Conservation (phyloP, 2,797 vertebrate genomes). For the Glyptemys insculpta region DNA sequence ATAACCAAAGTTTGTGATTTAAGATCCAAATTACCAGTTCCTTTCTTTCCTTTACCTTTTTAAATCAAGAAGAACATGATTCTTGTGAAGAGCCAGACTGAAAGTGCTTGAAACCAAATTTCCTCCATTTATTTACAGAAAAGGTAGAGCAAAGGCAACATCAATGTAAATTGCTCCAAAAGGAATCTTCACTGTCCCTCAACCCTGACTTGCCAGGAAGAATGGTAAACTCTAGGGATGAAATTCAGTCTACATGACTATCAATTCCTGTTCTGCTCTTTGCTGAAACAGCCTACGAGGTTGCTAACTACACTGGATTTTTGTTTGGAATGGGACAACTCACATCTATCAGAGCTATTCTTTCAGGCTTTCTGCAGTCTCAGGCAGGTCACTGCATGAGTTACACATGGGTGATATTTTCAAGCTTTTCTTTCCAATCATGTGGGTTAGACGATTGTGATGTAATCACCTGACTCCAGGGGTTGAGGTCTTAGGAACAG, state of each 20-base stretch:
- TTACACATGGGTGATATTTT: not conserved
- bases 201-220: not conserved
- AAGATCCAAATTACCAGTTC: not conserved
- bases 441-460: not conserved
- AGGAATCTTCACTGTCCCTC: not conserved
- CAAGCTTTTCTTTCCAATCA: not conserved
- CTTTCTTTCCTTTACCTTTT: not conserved
- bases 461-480: fast-evolving
- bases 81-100: not conserved
- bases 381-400: not conserved
- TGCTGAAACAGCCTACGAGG: not conserved
- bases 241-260: not conserved
- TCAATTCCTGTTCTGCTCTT: not conserved
- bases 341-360: not conserved
- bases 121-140: not conserved
- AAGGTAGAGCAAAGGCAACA: not conserved
- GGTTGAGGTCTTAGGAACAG: not conserved
- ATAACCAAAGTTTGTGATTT: not conserved
- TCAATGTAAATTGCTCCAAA: not conserved
- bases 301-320: not conserved
- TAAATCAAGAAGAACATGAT: not conserved
- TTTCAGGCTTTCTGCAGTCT: not conserved
- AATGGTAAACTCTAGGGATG: not conserved
- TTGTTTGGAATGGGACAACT: not conserved
- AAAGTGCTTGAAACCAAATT: not conserved